These are phyloP conservation scores for Alouatta palliata DNA, from an alignment of 2,113 vertebrate genomes.

Conservation along the genomic window DNA sequence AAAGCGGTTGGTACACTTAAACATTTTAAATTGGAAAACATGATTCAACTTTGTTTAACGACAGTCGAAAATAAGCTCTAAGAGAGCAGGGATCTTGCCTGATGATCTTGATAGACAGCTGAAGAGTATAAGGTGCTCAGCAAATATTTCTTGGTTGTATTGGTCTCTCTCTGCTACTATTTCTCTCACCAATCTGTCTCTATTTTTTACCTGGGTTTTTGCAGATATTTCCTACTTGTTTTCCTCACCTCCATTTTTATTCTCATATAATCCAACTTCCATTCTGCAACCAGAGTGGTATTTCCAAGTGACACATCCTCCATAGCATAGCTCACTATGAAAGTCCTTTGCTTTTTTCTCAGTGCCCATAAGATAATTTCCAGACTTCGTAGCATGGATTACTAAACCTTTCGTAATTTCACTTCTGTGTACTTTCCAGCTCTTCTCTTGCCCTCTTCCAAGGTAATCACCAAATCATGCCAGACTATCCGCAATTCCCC, in stretches of 20 bases:
- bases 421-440: constrained; percentile 63
- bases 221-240: neutral
- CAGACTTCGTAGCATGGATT: constrained; percentile 30
- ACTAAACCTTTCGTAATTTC: constrained; percentile 41
- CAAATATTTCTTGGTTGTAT: neutral
- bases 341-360: neutral
- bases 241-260: neutral
- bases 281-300: neutral
- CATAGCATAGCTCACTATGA: neutral
- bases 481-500: constrained; percentile 13
- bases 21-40: neutral
- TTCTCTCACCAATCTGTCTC: neutral
- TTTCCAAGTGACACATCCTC: constrained; percentile 10
- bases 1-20: neutral
- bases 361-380: constrained; percentile 41
- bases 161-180: neutral
- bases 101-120: neutral
- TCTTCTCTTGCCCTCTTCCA: constrained; percentile 64
- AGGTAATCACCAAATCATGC: constrained; percentile 42
- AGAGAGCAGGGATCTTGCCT: neutral
- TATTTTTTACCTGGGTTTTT: constrained; percentile 9
- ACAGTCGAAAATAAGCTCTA: neutral
- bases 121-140: neutral
- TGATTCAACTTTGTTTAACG: neutral
- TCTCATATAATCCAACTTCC: neutral